Percentiles rank a stretch among this genome's conserved stretches.
These are phyloP conservation scores for Imbricaverruca yamaguchii DNA, from an alignment of 2,888 invertebrate species.

Conservation along the genomic window DNA sequence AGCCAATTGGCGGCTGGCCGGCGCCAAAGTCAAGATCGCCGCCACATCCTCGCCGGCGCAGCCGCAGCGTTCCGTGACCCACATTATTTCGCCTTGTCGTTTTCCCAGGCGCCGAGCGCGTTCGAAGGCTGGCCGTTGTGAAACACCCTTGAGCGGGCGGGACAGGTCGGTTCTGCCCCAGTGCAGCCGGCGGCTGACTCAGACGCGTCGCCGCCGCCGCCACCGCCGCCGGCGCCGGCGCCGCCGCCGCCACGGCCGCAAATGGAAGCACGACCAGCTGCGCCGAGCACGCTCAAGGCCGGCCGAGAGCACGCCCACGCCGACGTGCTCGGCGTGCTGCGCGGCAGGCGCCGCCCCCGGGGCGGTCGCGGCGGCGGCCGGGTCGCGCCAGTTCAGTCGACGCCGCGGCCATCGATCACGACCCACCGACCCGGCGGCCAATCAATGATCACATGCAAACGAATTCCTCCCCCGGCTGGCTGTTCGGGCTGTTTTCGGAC, in stretches of 20 bases:
- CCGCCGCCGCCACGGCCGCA: background rate
- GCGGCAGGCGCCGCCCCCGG: background rate
- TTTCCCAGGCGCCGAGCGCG: conserved; percentile 29
- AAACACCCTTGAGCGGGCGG: background rate
- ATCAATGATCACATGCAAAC: conserved; percentile 18
- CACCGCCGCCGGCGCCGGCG: background rate
- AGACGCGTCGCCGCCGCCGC: background rate
- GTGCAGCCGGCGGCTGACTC: background rate
- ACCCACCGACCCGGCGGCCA: background rate
- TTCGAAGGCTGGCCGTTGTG: conserved; percentile 7
- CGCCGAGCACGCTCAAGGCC: background rate
- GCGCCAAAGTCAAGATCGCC: conserved; percentile 17
- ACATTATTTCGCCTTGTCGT: conserved; percentile 23
- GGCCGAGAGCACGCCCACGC: background rate
- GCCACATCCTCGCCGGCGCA: conserved; percentile 28
- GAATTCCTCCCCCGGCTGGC: conserved; percentile 3
- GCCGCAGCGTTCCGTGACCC: conserved; percentile 6
- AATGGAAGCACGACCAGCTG: background rate
- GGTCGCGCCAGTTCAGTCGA: no score
- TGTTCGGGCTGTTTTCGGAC: background rate
- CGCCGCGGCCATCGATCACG: no score
- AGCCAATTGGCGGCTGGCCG: conserved; percentile 1
- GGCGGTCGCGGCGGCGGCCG: no score
- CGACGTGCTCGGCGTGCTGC: background rate
- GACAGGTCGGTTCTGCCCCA: conserved; percentile 30